Percentiles rank a stretch among this genome's conserved stretches.
These are phyloP conservation scores for Austrolebias charrua DNA, from an alignment of 2,797 vertebrate genomes.

Conservation along the genomic window DNA sequence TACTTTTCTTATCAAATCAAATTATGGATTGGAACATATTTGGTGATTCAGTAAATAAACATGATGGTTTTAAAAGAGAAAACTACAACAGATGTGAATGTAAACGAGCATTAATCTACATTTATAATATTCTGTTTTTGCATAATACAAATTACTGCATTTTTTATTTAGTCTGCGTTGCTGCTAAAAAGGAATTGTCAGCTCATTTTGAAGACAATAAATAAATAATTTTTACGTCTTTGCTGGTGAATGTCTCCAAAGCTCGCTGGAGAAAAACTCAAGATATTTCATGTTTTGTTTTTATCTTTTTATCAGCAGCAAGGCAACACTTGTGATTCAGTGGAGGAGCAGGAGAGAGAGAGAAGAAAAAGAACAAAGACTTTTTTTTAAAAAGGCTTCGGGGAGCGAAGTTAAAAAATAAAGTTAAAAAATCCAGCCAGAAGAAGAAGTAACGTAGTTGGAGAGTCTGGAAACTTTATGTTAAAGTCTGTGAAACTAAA, in stretches of 20 bases:
- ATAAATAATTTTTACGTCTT: background rate
- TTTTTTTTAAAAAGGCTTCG: constrained; percentile 4
- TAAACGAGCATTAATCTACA: background rate
- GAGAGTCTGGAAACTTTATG: constrained; percentile 10
- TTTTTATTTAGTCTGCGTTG: too few species aligned
- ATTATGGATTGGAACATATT: background rate
- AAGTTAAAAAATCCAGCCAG: constrained; percentile 19
- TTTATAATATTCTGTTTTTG: too few species aligned
- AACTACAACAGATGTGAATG: background rate
- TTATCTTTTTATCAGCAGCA: constrained; percentile 16
- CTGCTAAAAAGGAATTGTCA: too few species aligned
- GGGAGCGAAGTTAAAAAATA: constrained; percentile 27
- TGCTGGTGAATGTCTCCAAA: too few species aligned
- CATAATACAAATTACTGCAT: too few species aligned
- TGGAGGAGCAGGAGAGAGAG: constrained; percentile 1
- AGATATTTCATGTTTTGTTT: too few species aligned
- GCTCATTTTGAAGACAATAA: background rate
- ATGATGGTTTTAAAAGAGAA: background rate
- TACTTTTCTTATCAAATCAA: background rate
- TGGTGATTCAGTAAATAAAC: constrained; percentile 2
- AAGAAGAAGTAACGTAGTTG: background rate
- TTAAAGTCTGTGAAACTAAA: background rate
- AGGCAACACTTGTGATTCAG: constrained; percentile 5
- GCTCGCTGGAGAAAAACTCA: constrained; percentile 5
- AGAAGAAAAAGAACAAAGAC: background rate